Evolutionary conservation across 2,113 vertebrate species (phyloP).

Genomic region (Nansenia antarctica): DNA sequence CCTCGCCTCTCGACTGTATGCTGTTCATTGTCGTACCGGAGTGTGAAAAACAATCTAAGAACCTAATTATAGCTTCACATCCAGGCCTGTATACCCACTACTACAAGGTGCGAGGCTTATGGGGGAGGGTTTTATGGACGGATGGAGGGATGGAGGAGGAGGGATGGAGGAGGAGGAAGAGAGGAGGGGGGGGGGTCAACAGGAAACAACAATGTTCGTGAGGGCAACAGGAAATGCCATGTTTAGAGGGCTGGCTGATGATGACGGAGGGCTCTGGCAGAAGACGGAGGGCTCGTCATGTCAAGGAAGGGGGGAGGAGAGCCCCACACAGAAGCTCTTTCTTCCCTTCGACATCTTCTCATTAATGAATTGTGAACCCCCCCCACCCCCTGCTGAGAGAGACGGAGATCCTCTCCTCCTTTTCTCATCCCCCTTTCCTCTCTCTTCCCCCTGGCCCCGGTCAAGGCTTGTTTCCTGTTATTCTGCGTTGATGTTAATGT

Average conservation of each 20-base stretch:
- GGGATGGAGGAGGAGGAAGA: conserved; percentile 19
- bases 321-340: conserved; percentile 25
- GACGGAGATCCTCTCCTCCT: conserved; percentile 26
- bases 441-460: conserved; percentile 34
- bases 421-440: conserved; percentile 26
- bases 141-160: background rate
- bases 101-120: conserved; percentile 33
- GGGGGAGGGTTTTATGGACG: conserved; percentile 2
- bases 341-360: conserved; percentile 7
- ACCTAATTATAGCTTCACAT: background rate
- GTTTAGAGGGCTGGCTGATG: conserved; percentile 65
- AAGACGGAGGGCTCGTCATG: conserved; percentile 46
- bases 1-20: background rate
- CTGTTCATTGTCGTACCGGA: background rate
- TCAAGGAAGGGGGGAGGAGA: conserved; percentile 24
- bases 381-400: conserved; percentile 20
- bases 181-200: conserved; percentile 38
- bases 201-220: conserved; percentile 47
- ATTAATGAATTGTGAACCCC: background rate
- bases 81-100: background rate
- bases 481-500: conserved; percentile 59
- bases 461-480: conserved; percentile 69
- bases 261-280: conserved; percentile 45
- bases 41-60: background rate
- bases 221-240: conserved; percentile 70